A percentile compares a stretch with the other conserved stretches of the same genome.
Evolutionary conservation across 2,888 invertebrate species (phyloP).

Genomic region (Branchipolynoe longqiensis): DNA sequence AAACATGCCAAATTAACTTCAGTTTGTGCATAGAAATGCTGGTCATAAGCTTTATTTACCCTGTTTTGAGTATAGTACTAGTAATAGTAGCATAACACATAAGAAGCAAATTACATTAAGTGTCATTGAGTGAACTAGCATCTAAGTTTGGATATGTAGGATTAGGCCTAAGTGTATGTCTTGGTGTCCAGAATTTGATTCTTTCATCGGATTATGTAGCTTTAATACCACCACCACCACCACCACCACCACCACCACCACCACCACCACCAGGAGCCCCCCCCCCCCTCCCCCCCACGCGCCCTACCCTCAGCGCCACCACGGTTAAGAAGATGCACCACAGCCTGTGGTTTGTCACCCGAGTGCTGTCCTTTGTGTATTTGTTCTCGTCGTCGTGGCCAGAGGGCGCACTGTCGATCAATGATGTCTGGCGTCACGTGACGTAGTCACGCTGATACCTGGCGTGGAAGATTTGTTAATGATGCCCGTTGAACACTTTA

Average conservation of each 20-base stretch:
- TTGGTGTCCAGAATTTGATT: no score
- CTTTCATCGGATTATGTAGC: no score
- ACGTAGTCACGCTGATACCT: slow-evolving; percentile 2
- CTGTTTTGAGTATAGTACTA: no score
- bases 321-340: neutral
- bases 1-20: no score
- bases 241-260: neutral
- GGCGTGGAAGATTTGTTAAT: neutral
- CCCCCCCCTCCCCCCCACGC: neutral
- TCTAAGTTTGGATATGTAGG: no score
- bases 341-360: slow-evolving; percentile 5
- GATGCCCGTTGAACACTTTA: slow-evolving; percentile 40
- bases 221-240: neutral
- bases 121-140: no score
- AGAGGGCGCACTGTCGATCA: slow-evolving; percentile 6
- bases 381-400: neutral
- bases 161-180: no score
- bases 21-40: no score
- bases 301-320: neutral
- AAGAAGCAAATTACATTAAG: no score
- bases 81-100: no score
- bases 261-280: neutral
- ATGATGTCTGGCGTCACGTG: slow-evolving; percentile 17
- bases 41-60: no score
- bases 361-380: slow-evolving; percentile 10